Conservation (phyloP, 2,888 invertebrate species). For the Eumacrocentrus americanus region DNA sequence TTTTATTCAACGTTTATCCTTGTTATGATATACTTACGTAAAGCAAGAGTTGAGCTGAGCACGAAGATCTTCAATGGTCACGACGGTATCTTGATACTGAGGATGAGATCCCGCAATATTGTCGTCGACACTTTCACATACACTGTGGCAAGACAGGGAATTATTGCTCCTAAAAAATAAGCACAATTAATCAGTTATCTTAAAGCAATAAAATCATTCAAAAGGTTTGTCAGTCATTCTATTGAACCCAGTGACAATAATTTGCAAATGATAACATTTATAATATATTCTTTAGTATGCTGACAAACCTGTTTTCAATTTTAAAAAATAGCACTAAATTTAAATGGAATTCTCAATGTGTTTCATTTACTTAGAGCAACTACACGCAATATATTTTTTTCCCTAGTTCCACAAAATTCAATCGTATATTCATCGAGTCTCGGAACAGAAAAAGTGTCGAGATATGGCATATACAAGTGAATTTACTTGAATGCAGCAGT, state of each 20-base stretch:
- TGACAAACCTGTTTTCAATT: too few species aligned
- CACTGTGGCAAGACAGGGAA: conserved; percentile 55
- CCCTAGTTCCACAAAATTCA: too few species aligned
- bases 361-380: too few species aligned
- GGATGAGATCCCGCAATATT: conserved; percentile 50
- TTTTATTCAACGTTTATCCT: background rate
- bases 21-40: conserved; percentile 63
- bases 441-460: too few species aligned
- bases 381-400: too few species aligned
- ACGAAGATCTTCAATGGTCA: conserved; percentile 75
- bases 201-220: conserved; percentile 2
- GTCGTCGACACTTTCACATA: conserved; percentile 47
- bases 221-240: too few species aligned
- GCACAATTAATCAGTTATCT: background rate
- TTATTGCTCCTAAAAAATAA: conserved; percentile 52
- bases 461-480: background rate
- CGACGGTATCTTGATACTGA: conserved; percentile 63
- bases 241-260: too few species aligned
- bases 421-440: too few species aligned
- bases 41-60: conserved; percentile 76
- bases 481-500: background rate
- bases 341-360: too few species aligned
- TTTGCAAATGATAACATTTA: too few species aligned
- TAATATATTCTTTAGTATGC: too few species aligned
- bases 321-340: too few species aligned